phyloP scores from a whole-genome alignment of 2,113 vertebrate genomes.

The Aramus guarauna region DNA sequence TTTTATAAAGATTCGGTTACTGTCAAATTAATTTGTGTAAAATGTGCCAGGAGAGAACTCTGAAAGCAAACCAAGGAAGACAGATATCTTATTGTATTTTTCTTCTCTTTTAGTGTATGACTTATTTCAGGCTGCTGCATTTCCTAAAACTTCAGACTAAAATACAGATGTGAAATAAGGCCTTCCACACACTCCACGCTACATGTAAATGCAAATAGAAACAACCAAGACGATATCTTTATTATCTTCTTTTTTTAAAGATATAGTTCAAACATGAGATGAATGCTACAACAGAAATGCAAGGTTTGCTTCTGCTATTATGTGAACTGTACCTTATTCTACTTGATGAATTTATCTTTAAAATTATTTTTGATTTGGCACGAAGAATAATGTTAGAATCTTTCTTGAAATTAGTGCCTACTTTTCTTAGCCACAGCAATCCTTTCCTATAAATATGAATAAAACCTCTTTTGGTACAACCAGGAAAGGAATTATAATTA shows the following conservation, averaged over 20 bases:
- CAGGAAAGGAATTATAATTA: neutral
- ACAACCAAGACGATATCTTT: neutral
- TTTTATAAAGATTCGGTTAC: conserved; percentile 17
- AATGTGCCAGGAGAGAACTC: neutral
- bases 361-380: neutral
- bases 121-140: neutral
- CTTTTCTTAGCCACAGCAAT: neutral
- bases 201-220: neutral
- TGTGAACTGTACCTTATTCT: neutral
- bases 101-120: neutral
- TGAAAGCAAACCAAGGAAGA: conserved; percentile 2
- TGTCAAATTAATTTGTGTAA: conserved; percentile 43
- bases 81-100: neutral
- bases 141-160: neutral
- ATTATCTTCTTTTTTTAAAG: neutral
- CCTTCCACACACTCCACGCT: neutral
- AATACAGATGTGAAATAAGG: neutral
- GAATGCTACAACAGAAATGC: neutral
- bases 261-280: neutral
- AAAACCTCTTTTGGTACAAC: neutral
- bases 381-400: neutral
- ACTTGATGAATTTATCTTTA: neutral
- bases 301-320: neutral
- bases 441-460: neutral
- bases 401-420: neutral